These are phyloP conservation scores for Lasioglossum calceatum DNA, from an alignment of 2,888 invertebrate species.

Conservation along the genomic window DNA sequence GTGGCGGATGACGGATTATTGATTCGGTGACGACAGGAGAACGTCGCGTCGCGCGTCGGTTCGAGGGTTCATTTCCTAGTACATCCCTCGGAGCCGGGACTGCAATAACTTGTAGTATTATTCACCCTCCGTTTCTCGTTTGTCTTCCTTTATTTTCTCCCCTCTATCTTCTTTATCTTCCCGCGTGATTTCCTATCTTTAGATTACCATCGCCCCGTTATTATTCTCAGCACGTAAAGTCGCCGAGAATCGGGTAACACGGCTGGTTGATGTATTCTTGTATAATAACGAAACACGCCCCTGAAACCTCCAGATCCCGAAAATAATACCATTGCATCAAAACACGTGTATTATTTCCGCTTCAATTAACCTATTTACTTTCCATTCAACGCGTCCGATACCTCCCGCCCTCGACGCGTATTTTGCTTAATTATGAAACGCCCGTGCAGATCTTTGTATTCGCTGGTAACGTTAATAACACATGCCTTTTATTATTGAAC, in stretches of 20 bases:
- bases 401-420: neutral
- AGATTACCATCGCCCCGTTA: neutral
- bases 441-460: neutral
- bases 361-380: neutral
- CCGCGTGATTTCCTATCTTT: neutral
- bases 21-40: conserved; percentile 70
- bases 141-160: conserved; percentile 19
- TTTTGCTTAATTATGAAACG: neutral
- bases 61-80: conserved; percentile 73
- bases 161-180: conserved; percentile 6
- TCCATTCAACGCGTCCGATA: neutral
- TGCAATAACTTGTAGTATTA: conserved; percentile 74
- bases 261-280: neutral
- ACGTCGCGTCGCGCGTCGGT: conserved; percentile 51
- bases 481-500: neutral
- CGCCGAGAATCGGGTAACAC: neutral
- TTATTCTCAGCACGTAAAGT: neutral
- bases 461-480: neutral
- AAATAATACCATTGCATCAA: neutral
- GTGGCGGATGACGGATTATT: conserved; percentile 64
- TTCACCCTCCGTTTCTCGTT: conserved; percentile 45
- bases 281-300: neutral
- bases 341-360: conserved; percentile 1
- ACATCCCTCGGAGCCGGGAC: conserved; percentile 62
- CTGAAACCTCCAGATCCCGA: neutral